Percentiles rank a stretch among this genome's conserved stretches.
These are phyloP conservation scores for Syritta pipiens DNA, from an alignment of 2,888 invertebrate genomes.

Conservation along the genomic window DNA sequence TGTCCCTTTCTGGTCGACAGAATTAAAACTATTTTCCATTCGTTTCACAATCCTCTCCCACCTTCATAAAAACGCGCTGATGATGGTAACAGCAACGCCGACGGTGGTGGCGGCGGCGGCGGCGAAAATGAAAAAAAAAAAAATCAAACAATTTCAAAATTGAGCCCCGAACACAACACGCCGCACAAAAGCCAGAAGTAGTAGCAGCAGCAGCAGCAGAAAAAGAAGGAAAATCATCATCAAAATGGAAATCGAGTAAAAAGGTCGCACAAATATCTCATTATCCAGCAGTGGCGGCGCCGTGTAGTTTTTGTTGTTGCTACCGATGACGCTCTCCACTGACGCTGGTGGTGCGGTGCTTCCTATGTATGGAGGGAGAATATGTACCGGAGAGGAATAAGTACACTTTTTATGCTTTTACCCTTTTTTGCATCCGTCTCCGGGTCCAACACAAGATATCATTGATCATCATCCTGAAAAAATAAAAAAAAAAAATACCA, in stretches of 20 bases:
- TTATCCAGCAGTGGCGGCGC: conserved; percentile 50
- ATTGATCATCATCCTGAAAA: conserved; percentile 36
- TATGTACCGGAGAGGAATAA: conserved; percentile 28
- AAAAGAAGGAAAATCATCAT: conserved; percentile 63
- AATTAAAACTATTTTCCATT: conserved; percentile 65
- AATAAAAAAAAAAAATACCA: conserved; percentile 1
- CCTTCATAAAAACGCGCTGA: conserved; percentile 26
- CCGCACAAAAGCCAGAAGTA: neutral
- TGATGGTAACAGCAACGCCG: neutral
- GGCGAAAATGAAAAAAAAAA: too few species aligned
- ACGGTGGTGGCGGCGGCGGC: too few species aligned
- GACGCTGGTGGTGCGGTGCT: conserved; percentile 34
- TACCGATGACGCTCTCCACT: conserved; percentile 28
- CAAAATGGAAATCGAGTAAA: conserved; percentile 66
- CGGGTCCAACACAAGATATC: conserved; percentile 40
- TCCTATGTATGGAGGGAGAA: conserved; percentile 1
- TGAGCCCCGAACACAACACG: conserved; percentile 27
- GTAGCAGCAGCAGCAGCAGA: conserved; percentile 39
- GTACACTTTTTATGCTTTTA: conserved; percentile 26
- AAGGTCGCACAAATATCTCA: conserved; percentile 68
- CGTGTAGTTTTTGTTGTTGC: conserved; percentile 24
- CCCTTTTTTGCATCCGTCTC: conserved; percentile 37
- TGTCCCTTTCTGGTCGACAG: conserved; percentile 65
- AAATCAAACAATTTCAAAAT: conserved; percentile 57
- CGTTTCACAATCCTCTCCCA: conserved; percentile 40